These are phyloP conservation scores for Acholoe squamosa DNA, from an alignment of 2,888 invertebrate genomes.

Conservation along the genomic window DNA sequence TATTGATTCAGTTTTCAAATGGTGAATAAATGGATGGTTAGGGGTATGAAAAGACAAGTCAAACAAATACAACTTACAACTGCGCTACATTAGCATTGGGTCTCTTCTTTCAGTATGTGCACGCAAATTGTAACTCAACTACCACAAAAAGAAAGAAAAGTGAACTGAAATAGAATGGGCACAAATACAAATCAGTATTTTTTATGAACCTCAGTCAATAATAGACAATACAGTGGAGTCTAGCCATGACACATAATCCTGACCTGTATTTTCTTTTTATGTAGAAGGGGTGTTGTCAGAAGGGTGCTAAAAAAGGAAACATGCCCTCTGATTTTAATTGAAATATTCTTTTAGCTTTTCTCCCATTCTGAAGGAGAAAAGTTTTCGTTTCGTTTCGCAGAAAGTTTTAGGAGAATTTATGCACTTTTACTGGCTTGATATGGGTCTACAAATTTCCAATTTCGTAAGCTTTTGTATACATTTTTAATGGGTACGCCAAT, in stretches of 20 bases:
- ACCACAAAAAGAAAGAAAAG: background rate
- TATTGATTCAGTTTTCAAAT: constrained; percentile 45
- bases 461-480: too few species aligned
- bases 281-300: background rate
- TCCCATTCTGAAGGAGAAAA: background rate
- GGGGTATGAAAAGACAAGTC: background rate
- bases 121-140: too few species aligned
- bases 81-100: background rate
- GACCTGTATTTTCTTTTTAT: background rate
- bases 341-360: background rate
- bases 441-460: too few species aligned
- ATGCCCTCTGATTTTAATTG: background rate
- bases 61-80: constrained; percentile 24
- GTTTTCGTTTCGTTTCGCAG: background rate
- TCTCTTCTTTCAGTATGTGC: too few species aligned
- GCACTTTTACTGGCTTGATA: background rate
- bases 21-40: background rate
- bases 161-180: background rate
- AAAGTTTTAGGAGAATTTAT: background rate
- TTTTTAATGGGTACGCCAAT: too few species aligned
- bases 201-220: background rate
- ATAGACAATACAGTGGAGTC: background rate
- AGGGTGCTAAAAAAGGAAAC: background rate
- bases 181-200: constrained; percentile 28
- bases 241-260: background rate